These are phyloP conservation scores for Crax fasciolata DNA, from an alignment of 2,797 vertebrate species.

Conservation along the genomic window DNA sequence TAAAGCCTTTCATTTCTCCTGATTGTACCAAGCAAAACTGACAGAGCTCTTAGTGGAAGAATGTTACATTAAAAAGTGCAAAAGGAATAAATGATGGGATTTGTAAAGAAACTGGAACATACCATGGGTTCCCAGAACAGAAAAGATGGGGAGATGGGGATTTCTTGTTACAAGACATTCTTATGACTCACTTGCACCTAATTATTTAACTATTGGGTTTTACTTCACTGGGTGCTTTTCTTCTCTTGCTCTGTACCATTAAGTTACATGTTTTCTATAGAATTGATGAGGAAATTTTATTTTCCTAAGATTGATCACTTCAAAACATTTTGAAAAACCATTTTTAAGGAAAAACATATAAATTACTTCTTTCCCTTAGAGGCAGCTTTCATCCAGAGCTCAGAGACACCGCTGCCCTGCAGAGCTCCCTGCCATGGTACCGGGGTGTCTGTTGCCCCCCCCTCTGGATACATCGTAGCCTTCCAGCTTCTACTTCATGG, in stretches of 20 bases:
- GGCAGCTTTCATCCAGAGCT: not conserved
- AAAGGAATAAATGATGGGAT: not conserved
- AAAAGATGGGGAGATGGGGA: not conserved
- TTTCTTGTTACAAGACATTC: not conserved
- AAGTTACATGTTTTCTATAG: not conserved
- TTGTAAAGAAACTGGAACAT: not conserved
- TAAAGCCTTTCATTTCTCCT: not conserved
- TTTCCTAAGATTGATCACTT: not conserved
- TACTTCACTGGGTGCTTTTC: not conserved
- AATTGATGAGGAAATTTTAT: not conserved
- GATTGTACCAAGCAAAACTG: not conserved
- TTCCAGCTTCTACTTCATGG: not conserved
- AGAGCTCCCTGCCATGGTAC: not conserved
- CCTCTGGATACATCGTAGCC: accelerated
- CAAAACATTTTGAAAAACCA: not conserved
- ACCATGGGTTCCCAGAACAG: not conserved
- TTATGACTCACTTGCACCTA: not conserved
- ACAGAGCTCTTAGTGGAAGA: not conserved
- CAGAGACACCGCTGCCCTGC: not conserved
- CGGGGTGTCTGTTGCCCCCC: not conserved
- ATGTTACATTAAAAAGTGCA: not conserved
- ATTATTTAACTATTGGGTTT: not conserved
- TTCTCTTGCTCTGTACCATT: not conserved
- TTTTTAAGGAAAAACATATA: not conserved
- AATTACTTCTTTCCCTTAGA: not conserved